Evolutionary conservation across 2,888 invertebrate genomes (phyloP), one percentile per base, ranked within the genome.

Genomic region (Tenodera sinensis): DNA sequence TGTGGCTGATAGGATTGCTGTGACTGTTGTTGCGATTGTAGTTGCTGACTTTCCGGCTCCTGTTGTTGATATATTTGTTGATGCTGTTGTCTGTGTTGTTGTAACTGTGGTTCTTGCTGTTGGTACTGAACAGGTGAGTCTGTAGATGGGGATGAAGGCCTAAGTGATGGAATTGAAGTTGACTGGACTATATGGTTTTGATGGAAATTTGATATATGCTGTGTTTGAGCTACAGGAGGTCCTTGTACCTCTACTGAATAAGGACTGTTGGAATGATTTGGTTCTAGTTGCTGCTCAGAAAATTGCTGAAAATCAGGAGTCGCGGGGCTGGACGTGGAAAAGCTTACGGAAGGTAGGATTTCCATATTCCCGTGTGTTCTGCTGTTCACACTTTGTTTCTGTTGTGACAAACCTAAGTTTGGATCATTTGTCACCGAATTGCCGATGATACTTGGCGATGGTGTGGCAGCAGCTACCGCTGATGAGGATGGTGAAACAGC

Each of bases 1-100:
- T 84, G 84, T 6, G 82, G 84, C 20, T 25, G 87, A 42, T 42
- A 42, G 27, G 71, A 83, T 47, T 54, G 82, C 28, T 20, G 34
- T 42, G n/a, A 81, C 25, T 12, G 88, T 82, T 9, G 89, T 85
- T 54, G 71, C 54, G 30, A 4, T 30, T 30, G 3, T 30, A 30
- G 2, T 30, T 30, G 30, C 30, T 30, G 25, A 27, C n/a, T 30
- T 15, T 30, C 34, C 27, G 82, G 47, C 12, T 25, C 54, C 83
- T 84, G 83, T 15, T 83, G 84, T n/a, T 28, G 87, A 42, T 42
- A 42, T 82, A 34, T 47, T 47, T 54, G 82, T n/a, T 20, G 34
- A 81, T n/a, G 84, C 25, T 14, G 88, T 54, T 9, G 89, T 86
- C 2, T 85, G 88, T 90, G 2, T 93, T 92, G 0, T 91, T 91